A percentile compares a stretch with the other conserved stretches of the same genome.
phyloP scores from a whole-genome alignment of 2,113 vertebrate species.

The Xenopus laevis region DNA sequence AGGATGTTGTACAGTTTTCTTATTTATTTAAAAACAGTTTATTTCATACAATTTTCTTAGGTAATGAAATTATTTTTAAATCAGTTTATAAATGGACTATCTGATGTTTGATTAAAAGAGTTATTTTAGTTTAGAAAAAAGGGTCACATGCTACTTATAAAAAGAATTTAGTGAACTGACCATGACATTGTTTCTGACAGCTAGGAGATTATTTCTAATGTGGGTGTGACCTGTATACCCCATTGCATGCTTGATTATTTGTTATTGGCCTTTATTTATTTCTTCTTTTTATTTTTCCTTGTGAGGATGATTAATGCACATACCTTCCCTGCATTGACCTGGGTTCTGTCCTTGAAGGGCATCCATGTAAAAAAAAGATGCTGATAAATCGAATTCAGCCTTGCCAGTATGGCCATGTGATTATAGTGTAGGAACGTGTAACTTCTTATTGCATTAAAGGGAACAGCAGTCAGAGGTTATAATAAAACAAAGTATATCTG shows the following conservation, averaged over 20 bases:
- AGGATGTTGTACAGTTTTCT: too few species aligned
- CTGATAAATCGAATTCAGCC: constrained; percentile 64
- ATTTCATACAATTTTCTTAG: too few species aligned
- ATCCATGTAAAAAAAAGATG: constrained; percentile 55
- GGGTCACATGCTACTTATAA: constrained; percentile 40
- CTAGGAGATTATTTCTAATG: constrained; percentile 59
- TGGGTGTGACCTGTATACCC: constrained; percentile 56
- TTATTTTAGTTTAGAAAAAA: constrained; percentile 29
- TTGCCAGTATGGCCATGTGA: constrained; percentile 54
- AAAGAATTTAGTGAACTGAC: constrained; percentile 3
- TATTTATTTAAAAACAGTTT: too few species aligned
- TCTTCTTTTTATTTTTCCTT: constrained; percentile 59
- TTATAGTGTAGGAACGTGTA: constrained; percentile 43
- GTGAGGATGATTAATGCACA: constrained; percentile 69
- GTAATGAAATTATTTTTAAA: too few species aligned
- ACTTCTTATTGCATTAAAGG: constrained; percentile 48
- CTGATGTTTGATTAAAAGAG: too few species aligned
- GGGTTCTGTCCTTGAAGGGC: constrained; percentile 66
- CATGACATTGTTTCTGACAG: constrained; percentile 58
- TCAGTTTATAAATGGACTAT: too few species aligned
- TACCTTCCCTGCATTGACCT: constrained; percentile 61
- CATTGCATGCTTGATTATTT: constrained; percentile 57
- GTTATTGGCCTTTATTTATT: constrained; percentile 69
- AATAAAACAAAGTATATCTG: constrained; percentile 39
- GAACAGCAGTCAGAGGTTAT: constrained; percentile 38